Percentiles rank a stretch among this genome's conserved stretches.
Conservation (phyloP, 2,888 invertebrate genomes). For the Ennomos quercinarius region DNA sequence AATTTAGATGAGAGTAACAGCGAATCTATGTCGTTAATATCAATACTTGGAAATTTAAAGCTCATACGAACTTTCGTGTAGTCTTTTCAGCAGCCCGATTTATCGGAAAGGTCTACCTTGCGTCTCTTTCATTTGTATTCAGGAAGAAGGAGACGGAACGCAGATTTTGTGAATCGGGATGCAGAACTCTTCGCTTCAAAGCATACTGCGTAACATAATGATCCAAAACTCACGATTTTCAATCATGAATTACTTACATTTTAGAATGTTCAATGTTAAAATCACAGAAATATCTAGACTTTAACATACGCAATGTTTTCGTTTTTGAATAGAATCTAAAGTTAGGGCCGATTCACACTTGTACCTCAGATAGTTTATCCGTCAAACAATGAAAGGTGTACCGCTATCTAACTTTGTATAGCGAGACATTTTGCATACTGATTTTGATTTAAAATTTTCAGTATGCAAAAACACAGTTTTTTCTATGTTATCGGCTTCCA, state of each 20-base stretch:
- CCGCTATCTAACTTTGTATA: too few species aligned
- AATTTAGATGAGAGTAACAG: conserved; percentile 43
- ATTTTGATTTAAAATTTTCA: too few species aligned
- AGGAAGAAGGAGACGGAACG: too few species aligned
- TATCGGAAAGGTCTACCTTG: neutral
- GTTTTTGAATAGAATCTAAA: too few species aligned
- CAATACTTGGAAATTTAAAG: conserved; percentile 12
- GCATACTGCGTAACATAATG: neutral
- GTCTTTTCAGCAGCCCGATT: too few species aligned
- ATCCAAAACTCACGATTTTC: conserved; percentile 18
- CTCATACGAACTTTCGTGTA: too few species aligned
- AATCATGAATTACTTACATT: conserved; percentile 19
- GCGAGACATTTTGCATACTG: too few species aligned
- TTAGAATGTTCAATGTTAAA: conserved; percentile 15
- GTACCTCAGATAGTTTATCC: neutral
- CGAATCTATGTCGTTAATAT: conserved; percentile 35
- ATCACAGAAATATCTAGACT: conserved; percentile 19
- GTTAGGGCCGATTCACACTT: conserved; percentile 2
- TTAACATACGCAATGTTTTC: neutral
- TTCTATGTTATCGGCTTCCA: too few species aligned
- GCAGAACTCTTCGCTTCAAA: too few species aligned
- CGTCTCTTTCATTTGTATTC: neutral
- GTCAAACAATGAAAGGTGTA: too few species aligned
- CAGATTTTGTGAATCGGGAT: too few species aligned
- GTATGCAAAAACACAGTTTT: too few species aligned